Evolutionary conservation across 2,113 vertebrate genomes (phyloP).

Genomic region (Salminus brasiliensis): DNA sequence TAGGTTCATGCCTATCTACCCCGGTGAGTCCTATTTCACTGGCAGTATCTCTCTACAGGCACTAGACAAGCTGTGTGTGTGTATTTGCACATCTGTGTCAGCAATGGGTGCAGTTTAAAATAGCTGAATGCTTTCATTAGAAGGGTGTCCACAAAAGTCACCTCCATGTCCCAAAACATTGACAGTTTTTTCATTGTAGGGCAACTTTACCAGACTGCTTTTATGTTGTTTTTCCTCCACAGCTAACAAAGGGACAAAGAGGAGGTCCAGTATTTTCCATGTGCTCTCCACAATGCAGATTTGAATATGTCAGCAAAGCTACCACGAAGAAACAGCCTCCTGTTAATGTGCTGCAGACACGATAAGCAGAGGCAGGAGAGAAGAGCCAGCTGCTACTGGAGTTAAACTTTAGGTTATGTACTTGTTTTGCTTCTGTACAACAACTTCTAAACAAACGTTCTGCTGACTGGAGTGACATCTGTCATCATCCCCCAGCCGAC

Average conservation of each 20-base stretch:
- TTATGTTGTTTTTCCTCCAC: background rate
- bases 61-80: no score
- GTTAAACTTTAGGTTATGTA: background rate
- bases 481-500: background rate
- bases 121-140: no score
- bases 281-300: background rate
- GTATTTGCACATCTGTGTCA: no score
- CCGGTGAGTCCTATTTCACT: no score
- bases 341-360: background rate
- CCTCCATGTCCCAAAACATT: no score
- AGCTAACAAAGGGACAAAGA: background rate
- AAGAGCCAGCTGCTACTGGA: background rate
- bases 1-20: no score
- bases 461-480: slow-evolving; percentile 9
- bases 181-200: no score
- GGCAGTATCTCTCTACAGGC: no score
- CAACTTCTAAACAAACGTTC: background rate
- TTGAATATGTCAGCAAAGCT: background rate
- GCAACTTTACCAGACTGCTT: background rate
- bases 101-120: no score
- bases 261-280: background rate
- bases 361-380: background rate
- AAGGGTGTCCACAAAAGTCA: no score
- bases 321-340: background rate
- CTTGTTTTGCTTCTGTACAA: background rate